A percentile compares a stretch with the other conserved stretches of the same genome.
phyloP scores from a whole-genome alignment of 2,113 vertebrate genomes.

The Pelvicachromis taeniatus region DNA sequence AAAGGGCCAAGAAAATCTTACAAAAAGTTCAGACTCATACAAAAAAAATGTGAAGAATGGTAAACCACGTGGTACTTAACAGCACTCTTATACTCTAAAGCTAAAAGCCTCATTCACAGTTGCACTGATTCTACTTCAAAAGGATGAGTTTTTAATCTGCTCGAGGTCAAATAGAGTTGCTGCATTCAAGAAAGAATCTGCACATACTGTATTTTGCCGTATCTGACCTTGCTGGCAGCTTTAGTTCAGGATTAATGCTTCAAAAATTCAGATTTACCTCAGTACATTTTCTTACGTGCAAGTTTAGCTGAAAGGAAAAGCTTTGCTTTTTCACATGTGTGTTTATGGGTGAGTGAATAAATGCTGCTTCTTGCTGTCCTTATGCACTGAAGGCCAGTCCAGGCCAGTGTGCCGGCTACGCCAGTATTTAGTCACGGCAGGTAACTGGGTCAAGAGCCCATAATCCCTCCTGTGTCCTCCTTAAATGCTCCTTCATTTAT shows the following conservation, averaged over 20 bases:
- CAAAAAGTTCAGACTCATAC: background rate
- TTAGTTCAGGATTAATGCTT: background rate
- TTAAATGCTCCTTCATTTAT: background rate
- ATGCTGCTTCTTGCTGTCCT: background rate
- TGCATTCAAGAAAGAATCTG: background rate
- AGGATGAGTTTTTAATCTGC: background rate
- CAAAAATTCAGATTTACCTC: background rate
- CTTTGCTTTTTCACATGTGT: background rate
- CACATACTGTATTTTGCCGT: background rate
- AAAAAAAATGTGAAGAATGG: background rate
- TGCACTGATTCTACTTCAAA: background rate
- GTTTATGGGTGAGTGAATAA: background rate
- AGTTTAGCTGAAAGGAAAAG: background rate
- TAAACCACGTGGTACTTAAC: background rate
- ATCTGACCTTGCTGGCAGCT: background rate
- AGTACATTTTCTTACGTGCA: background rate
- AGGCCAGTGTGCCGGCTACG: background rate
- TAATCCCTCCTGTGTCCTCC: background rate
- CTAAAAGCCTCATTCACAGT: background rate
- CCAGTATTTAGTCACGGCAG: background rate
- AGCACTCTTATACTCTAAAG: background rate
- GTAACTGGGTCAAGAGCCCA: conserved; percentile 26
- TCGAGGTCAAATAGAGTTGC: background rate
- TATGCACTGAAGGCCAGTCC: background rate
- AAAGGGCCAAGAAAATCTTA: background rate